Evolutionary conservation across 1,140 invertebrate species (phyloP), one percentile per base, ranked within the genome.

Genomic region (Drosophila santomea): DNA sequence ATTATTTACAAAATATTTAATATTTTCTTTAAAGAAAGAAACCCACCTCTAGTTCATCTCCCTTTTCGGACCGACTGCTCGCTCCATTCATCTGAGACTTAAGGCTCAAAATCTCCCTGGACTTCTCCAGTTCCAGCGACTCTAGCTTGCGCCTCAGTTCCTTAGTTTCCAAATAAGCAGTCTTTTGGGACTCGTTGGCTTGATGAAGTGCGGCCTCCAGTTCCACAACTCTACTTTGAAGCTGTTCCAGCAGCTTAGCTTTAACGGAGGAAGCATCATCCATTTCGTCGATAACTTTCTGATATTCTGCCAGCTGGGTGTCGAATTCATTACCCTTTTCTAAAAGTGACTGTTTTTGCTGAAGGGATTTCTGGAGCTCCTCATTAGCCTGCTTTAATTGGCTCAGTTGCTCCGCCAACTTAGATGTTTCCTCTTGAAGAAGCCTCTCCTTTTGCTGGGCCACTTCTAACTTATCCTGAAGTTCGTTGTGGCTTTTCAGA

Each of bases 221-320:
- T 15, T 90, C 74, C 2, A 3, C n/a, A 8, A 90, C 35, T 38
- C 80, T 60, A 0, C 3, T 25, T n/a, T 91, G 72, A 0, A 81
- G 56, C 38, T 78, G 69, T 32, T 80, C 43, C 28, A 91, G 38
- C 36, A 69, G 52, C 14, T 15, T 25, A 2, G 68, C 45, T 44
- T 84, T 91, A 0, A 39, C 61, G 4, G 51, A 68, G 8, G 72
- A 44, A 5, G 73, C 35, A 0, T 91, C 85, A 44, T 90, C 90
- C 90, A 91, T 90, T 66, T 91, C 90, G 55, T 91, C 90, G 20
- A 91, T 80, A 36, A 91, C 78, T 32, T 85, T 85, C 50, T 91
- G 74, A 39, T 91, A 91, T 20, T 91, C 90, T 0, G 43, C 57
- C 11, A 91, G 50, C 25, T 76, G 78, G 0, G 59, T 57, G 28